Base-by-base conservation (phyloP, 1,140 invertebrate species). In the Amyelois transitella region DNA sequence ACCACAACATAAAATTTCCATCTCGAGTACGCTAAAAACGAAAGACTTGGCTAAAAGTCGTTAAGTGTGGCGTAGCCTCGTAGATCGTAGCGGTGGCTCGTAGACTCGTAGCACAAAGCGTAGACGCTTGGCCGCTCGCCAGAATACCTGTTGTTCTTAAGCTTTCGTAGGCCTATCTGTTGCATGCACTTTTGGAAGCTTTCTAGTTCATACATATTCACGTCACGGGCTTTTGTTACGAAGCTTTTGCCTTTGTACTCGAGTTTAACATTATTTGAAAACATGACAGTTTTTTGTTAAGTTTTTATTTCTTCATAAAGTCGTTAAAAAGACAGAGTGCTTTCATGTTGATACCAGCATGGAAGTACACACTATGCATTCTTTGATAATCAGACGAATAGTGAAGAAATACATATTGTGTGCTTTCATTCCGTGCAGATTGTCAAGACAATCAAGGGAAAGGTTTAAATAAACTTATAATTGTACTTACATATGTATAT, bases 111-210 rank as follows among this genome's bases (percentile, higher is more conserved):
- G 60, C 55, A 66, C 52, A 62, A 62, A 60, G 57, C 54, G 53
- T 56, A 38, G 32, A 14, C 62, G 51, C 49, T 71, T 78, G 76
- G 76, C 76, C 64, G 62, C 21, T 32, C 52, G 76, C 76, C 76
- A 78, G 72, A 66, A 60, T 75, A 71, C 66, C 69, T 75, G 72
- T 75, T 78, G 75, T 52, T 52, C 18, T 52, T 52, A 38, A 32
- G 18, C 49, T 24, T 32, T 14, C 14, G 14, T 18, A 32, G 20
- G 44, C 44, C 44, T 47, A 51, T 51, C 49, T 51, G 49, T 51
- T 51, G 49, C 22, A 28, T 28, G 14, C 32, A 38, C 32, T 38
- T 38, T 38, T 38, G 32, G 32, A 38, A 38, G 32, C 32, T 38
- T 14, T 38, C 32, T 2, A 6, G 32, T 8, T 38, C n/a, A 38